Evolutionary conservation across 2,113 vertebrate genomes (phyloP).

Genomic region (Rhombomys opimus): DNA sequence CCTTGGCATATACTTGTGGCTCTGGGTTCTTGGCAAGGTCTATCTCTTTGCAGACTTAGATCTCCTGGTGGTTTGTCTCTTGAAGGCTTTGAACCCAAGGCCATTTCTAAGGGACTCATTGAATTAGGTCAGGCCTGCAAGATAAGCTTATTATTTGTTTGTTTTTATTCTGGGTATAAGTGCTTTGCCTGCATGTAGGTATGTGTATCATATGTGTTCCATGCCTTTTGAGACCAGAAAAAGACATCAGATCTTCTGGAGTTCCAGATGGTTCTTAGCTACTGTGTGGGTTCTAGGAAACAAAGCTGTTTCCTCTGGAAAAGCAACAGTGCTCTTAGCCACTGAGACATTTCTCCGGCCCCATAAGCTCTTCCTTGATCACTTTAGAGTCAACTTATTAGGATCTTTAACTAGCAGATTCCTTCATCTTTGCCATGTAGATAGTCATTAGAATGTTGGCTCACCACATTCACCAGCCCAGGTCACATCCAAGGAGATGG

Average conservation of each 20-base stretch:
- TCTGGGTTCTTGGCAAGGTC: background rate
- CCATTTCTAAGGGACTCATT: background rate
- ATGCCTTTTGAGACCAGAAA: background rate
- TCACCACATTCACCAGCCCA: background rate
- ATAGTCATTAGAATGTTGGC: background rate
- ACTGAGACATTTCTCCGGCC: background rate
- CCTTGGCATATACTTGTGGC: background rate
- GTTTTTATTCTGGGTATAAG: background rate
- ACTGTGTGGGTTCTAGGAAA: background rate
- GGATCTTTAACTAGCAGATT: background rate
- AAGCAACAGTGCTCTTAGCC: background rate
- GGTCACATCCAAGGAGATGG: background rate
- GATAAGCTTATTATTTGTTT: background rate
- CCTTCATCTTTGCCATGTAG: background rate
- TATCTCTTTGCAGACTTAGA: background rate
- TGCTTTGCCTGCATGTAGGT: background rate
- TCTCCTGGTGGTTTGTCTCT: background rate
- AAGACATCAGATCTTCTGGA: background rate
- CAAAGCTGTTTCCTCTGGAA: background rate
- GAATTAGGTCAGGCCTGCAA: background rate
- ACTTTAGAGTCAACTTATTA: background rate
- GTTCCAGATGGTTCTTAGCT: background rate
- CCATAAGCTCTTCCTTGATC: background rate
- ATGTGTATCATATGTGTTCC: background rate
- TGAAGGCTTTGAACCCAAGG: background rate